These are phyloP conservation scores for Polydesmus complanatus DNA, from an alignment of 2,888 invertebrate genomes.

Conservation along the genomic window DNA sequence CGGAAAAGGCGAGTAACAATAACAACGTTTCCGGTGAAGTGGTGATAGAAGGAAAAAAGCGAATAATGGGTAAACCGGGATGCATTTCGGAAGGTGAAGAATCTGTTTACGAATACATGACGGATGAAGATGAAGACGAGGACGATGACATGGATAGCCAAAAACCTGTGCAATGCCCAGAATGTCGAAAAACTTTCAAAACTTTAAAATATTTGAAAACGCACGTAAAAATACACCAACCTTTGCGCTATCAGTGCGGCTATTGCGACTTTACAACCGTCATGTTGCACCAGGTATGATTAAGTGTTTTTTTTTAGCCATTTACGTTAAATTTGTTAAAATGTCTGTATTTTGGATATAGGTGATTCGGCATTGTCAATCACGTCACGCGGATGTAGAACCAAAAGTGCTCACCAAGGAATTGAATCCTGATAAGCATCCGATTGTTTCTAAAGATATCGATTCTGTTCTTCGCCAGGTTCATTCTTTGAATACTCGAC, in stretches of 20 bases:
- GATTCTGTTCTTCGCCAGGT: constrained; percentile 15
- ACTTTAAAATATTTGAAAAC: constrained; percentile 18
- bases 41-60: neutral
- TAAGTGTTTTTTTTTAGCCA: too few relatives aligned
- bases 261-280: constrained; percentile 18
- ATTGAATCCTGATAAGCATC: constrained; percentile 18
- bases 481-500: constrained; percentile 15
- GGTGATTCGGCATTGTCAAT: constrained; percentile 16
- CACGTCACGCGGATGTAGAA: constrained; percentile 13
- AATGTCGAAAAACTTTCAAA: constrained; percentile 18
- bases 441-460: constrained; percentile 16
- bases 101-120: constrained; percentile 18
- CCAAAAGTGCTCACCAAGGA: constrained; percentile 17
- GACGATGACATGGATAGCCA: constrained; percentile 4
- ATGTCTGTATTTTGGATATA: too few relatives aligned
- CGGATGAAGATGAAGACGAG: constrained; percentile 16
- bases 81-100: constrained; percentile 18
- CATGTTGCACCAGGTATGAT: constrained; percentile 16
- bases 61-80: constrained; percentile 17
- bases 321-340: too few relatives aligned
- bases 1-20: neutral
- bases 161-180: constrained; percentile 14
- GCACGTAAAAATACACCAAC: constrained; percentile 18
- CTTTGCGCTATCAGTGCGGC: constrained; percentile 17
- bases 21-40: neutral